These are phyloP conservation scores for Phaethornis superciliosus DNA, from an alignment of 2,113 vertebrate genomes.

Conservation along the genomic window DNA sequence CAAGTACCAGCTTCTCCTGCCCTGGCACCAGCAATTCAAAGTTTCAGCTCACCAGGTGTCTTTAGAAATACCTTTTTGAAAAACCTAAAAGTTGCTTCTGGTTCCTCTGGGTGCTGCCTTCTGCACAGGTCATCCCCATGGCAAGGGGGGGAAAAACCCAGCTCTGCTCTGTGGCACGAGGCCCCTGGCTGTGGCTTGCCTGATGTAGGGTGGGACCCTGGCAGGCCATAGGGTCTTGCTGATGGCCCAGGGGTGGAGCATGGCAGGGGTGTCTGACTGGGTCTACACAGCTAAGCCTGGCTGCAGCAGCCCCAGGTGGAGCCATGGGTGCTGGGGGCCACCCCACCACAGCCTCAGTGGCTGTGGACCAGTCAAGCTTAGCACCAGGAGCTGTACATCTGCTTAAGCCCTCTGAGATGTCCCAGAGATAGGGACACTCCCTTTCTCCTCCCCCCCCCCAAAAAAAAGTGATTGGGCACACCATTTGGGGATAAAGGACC, in stretches of 20 bases:
- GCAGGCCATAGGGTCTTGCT: too few species aligned
- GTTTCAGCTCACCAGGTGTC: background rate
- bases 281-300: too few species aligned
- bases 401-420: background rate
- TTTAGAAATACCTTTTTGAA: background rate
- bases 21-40: background rate
- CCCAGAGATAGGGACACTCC: accelerated
- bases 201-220: too few species aligned
- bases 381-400: background rate
- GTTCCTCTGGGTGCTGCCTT: background rate
- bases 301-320: too few species aligned
- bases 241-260: too few species aligned
- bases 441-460: too few species aligned
- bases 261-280: too few species aligned
- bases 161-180: background rate
- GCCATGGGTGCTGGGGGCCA: too few species aligned
- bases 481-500: background rate
- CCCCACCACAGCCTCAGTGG: accelerated
- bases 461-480: background rate
- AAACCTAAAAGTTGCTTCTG: background rate
- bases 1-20: background rate
- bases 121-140: accelerated
- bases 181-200: too few species aligned
- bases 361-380: accelerated
- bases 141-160: background rate